Conservation (phyloP, 2,888 invertebrate genomes). For the Dichetophora obliterata region DNA sequence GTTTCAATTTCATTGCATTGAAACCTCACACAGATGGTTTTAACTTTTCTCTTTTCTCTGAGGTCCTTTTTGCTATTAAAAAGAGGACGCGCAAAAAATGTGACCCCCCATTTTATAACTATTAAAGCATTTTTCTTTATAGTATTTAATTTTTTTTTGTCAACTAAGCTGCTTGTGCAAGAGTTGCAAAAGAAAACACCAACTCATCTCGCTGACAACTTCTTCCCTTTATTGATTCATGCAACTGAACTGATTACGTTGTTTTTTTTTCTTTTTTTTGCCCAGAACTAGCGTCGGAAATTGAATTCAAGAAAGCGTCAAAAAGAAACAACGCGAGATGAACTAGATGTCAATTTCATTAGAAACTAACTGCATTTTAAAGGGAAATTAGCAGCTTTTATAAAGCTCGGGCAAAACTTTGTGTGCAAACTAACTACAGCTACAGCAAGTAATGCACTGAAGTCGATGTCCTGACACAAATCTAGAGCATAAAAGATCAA, state of each 20-base stretch:
- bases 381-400: conserved; percentile 35
- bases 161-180: background rate
- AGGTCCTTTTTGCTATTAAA: no score
- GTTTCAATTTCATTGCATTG: background rate
- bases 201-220: background rate
- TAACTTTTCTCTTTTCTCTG: no score
- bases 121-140: background rate
- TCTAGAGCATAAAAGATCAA: background rate
- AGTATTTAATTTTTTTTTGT: background rate
- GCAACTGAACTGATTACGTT: conserved; percentile 6
- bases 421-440: background rate
- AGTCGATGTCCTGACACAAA: background rate
- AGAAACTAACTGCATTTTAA: conserved; percentile 31
- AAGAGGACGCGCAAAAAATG: no score
- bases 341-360: conserved; percentile 38
- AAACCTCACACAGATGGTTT: background rate
- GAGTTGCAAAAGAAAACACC: background rate
- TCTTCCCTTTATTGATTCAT: no score
- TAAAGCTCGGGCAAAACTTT: background rate
- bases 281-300: conserved; percentile 4
- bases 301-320: conserved; percentile 23
- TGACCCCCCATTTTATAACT: background rate
- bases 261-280: background rate
- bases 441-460: background rate
- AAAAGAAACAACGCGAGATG: background rate